These are phyloP conservation scores for Alosa alosa DNA, from an alignment of 2,113 vertebrate species.

Conservation along the genomic window DNA sequence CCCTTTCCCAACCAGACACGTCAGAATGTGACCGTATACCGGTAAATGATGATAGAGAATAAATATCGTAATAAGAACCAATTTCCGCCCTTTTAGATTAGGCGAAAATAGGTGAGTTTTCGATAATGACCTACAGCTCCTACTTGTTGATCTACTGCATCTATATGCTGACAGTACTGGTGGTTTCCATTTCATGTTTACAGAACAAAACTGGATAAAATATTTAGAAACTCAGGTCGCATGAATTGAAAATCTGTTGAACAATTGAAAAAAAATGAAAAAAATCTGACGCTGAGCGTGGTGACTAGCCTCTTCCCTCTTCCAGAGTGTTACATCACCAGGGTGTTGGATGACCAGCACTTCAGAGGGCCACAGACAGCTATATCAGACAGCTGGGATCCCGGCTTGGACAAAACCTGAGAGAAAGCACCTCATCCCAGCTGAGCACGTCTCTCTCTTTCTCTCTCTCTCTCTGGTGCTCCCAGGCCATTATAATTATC, in stretches of 20 bases:
- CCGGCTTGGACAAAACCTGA: neutral
- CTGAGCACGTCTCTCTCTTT: neutral
- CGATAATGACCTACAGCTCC: neutral
- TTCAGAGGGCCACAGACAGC: neutral
- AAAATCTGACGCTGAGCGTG: neutral
- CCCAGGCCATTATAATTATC: constrained; percentile 9
- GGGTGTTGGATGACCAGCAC: neutral
- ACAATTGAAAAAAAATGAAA: neutral
- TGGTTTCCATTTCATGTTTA: too few relatives aligned
- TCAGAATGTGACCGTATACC: neutral
- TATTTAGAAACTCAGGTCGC: too few relatives aligned
- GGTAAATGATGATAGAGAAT: neutral
- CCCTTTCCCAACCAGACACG: neutral
- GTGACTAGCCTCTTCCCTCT: neutral
- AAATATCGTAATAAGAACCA: neutral
- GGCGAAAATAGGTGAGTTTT: too few relatives aligned
- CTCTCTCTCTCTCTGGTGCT: neutral
- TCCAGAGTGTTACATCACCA: neutral
- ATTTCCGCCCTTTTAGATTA: too few relatives aligned
- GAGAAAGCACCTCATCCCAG: neutral
- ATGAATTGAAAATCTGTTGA: too few relatives aligned
- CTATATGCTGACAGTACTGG: too few relatives aligned
- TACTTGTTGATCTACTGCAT: too few relatives aligned
- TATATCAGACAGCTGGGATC: neutral
- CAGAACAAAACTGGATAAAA: too few relatives aligned